Base-by-base conservation (phyloP, 2,797 vertebrate species). In the Rhinogobio ventralis region DNA sequence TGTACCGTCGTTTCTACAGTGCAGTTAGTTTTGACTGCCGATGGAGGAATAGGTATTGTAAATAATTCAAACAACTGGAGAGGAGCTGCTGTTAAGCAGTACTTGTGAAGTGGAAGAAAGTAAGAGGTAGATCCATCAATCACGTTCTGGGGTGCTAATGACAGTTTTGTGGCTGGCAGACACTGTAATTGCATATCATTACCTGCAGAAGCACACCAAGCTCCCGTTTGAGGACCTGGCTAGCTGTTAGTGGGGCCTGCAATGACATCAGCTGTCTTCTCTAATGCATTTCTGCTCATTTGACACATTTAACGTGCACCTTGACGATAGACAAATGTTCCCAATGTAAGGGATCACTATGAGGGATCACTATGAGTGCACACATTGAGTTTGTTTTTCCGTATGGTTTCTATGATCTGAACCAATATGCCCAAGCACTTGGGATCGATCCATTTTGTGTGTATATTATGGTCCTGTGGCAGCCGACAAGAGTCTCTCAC, bases 151-250 rank as follows among this genome's bases (percentile, higher is more conserved):
- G 76, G 81, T 72, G 79, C 84, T 89, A 87, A 85, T 91, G 88
- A 84, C 91, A 90, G 85, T 85, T 93, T 91, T 93, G 91, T 87
- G 88, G 85, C 86, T 81, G 88, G 87, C 88, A 85, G 90, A 93
- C 85, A 89, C 85, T 79, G 81, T 93, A 93, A 93, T 93, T 91
- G 88, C 86, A 86, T 76, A 88, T 91, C 86, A 93, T 93, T 93
- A 94, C 86, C 46, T 69, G 67, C 72, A 79, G 87, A 92, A 89
- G 86, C 83, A 82, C 84, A 81, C 71, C 81, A 81, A 30, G 79
- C 82, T 88, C 60, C 79, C 76, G 85, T 92, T 90, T 90, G 86
- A 91, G 89, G 88, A 90, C 36, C 84, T 90, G 91, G 92, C 92
- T 88, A 89, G 81, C 87, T 89, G 86, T 76, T 86, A 87, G 84